Evolutionary conservation across 1,140 invertebrate species (phyloP), one percentile per base, ranked within the genome.

Genomic region (Agraylea sexmaculata): DNA sequence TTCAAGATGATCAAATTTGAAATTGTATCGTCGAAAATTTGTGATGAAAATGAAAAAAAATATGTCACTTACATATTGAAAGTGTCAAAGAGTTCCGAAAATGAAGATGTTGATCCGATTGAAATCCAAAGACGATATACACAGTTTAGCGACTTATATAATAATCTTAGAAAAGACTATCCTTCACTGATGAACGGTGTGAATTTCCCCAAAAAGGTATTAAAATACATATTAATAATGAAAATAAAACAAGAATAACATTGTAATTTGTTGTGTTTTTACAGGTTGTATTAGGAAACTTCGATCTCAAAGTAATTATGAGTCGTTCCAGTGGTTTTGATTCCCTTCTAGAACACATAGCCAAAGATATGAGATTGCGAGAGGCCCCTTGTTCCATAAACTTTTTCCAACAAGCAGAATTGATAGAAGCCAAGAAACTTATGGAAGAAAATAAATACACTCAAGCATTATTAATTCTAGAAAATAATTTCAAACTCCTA

Each of bases 41-140:
- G 64, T 20, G 54, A 58, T 34, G 54, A 52, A 13, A 66, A 63
- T 40, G 66, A 74, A 28, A 78, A 75, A 47, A 75, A 74, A 44
- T 70, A 69, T 59, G 74, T 79, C 10, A 63, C 74, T 2, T 79
- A 79, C 43, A 75, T 71, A 51, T 49, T 79, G 36, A 70, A 69
- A 52, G 67, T 74, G 3, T 58, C 66, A 29, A 73, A 70, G 46
- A 65, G 73, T 49, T 57, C 63, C 3, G 47, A 34, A 7, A 53
- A 57, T 13, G 60, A 62, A 44, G 76, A 78, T 57, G 52, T 58
- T 19, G 67, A 71, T 39, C 75, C 77, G 13, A 74, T 73, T 0
- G 68, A 70, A 20, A 71, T 86, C 21, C 74, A 83, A 50, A 62
- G 80, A 42, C 65, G 83, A 48, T 87, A 86, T 51, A 82, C 82